Evolutionary conservation across 2,113 vertebrate genomes (phyloP), one percentile per base, ranked within the genome.

Genomic region (Zapus hudsonius): DNA sequence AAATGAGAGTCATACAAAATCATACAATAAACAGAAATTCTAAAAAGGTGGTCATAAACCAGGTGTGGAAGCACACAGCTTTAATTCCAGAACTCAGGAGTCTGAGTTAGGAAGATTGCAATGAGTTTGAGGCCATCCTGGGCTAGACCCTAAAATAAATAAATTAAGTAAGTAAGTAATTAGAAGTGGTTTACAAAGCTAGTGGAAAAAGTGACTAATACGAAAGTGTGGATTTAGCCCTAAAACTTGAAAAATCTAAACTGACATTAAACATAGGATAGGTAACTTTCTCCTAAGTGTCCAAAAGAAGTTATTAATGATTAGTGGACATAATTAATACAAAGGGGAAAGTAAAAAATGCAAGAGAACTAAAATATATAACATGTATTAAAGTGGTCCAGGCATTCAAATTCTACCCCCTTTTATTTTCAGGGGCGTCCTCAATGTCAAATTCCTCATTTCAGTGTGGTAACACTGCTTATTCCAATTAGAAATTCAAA

Each of bases 1-100:
- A 88, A 84, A 90, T 7, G n/a, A 87, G n/a, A 81, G 29, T 79
- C 42, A 42, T 85, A 79, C 29, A 55, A 61, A 81, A 91, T 63
- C 57, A 66, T 25, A 88, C 7, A 78, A 59, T 74, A 52, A 79
- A 79, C n/a, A 92, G 38, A 47, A 80, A 47, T 88, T 92, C 25
- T 44, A 42, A 87, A 93, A 85, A 47, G 11, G 63, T 36, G 31
- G 52, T 57, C 52, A 15, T 52, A 52, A 52, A 15, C 11, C 52
- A 52, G 52, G 11, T 52, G 52, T 52, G 52, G 52, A 15, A 15
- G 52, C 52, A 52, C 52, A 52, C 52, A 47, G 7, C 52, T 52
- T 52, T 3, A 52, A 52, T 52, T 52, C 52, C 52, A 52, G 52
- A 10, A 52, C 52, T 52, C 16, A 15, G 52, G 52, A 52, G 12